Base-by-base conservation (phyloP, 1,140 invertebrate species). In the Orius insidiosus region DNA sequence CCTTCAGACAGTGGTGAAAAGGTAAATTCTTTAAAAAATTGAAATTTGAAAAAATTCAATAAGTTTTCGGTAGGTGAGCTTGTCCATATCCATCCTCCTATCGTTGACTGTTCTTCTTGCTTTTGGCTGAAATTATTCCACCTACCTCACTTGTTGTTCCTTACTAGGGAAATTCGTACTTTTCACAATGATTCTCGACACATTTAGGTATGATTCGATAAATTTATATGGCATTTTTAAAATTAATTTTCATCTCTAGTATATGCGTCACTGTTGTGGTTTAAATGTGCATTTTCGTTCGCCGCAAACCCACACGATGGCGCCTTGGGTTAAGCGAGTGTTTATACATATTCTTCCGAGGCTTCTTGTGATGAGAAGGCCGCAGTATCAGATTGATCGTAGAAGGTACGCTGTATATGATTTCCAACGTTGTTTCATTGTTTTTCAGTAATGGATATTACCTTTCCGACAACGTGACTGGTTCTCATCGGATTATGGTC, bases 1-100 rank as follows among this genome's bases (percentile, higher is more conserved):
- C 95, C 95, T 49, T 97, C 93, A 46, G 94, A 98, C 67, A 94
- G 89, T 62, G 94, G 95, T 53, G 95, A 99, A 71, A 97, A 98
- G 77, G 90, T 98, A 66, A 76, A 70, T 46, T 30, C 13, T 24
- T 49, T 16, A 33, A 33, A 6, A 33, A 33, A 33, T 33, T 33
- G n/a, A 6, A 7, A 33, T 33, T 33, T 6, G 6, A 7, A n/a
- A 33, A 33, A n/a, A 5, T 36, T 11, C 3, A 36, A 4, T 36
- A 9, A 4, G 3, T 36, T 36, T 36, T 36, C 9, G 35, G 3
- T 36, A 85, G 81, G 81, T 90, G 63, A 94, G 89, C 61, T 75
- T 98, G 55, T 95, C 90, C 58, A 98, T 98, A 66, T 97, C 90
- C 56, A 98, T 98, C 69, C 75, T 98, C 59, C 84, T 98, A 61